Base-by-base conservation (phyloP, 1,140 invertebrate species). In the Formica selysi region DNA sequence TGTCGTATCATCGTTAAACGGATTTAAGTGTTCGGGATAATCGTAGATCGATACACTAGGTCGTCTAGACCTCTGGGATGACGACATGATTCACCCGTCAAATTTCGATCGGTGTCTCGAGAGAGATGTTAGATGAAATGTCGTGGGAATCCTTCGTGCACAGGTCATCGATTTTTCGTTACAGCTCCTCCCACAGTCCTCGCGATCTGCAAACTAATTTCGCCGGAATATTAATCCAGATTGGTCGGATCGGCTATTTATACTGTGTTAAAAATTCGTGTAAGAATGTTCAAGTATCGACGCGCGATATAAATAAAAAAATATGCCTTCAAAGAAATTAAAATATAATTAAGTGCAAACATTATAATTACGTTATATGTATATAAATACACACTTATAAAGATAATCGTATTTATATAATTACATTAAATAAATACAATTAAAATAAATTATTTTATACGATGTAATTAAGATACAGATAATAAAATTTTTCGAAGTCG, bases 1-100 rank as follows among this genome's bases (percentile, higher is more conserved):
- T 19, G 88, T 51, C 87, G 96, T 96, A 64, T 96, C 96, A 85
- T 97, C 97, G 85, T 96, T 95, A 93, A 97, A 97, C 5, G 97
- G 97, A 94, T 97, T 97, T 57, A 97, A 94, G 91, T 97, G 96
- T 91, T 97, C 97, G 26, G 97, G 97, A 93, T 97, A 97, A 92
- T 97, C 96, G 93, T 97, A 95, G 88, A 97, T 96, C 64, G 93
- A 94, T 81, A 94, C 86, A 83, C 92, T 95, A 26, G 93, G 89
- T 86, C 94, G 91, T 89, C 94, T 92, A 26, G 54, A 8, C 68
- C 68, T 83, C 29, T 51, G 48, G 16, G 88, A 83, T 51, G 26
- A 87, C 79, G 93, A 94, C 93, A 94, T 95, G 85, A 84, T 93
- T 89, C 81, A 86, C 26, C 13, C 16, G 81, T 36, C 41, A 38